A percentile compares a stretch with the other conserved stretches of the same genome.
Evolutionary conservation across 2,888 invertebrate genomes (phyloP).

Genomic region (Danaus chrysippus): DNA sequence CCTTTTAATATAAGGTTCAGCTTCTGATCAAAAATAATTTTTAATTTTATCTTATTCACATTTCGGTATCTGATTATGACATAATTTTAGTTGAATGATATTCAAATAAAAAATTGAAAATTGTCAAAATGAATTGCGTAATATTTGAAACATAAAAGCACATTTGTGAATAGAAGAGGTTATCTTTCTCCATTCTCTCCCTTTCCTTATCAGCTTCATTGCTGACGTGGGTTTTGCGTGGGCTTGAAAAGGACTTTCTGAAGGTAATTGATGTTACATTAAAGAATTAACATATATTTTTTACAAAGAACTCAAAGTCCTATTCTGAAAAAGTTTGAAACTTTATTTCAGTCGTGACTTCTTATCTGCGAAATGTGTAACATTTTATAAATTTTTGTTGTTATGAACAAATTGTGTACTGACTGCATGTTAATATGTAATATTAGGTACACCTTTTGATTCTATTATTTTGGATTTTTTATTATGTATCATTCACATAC

Average conservation of each 20-base stretch:
- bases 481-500: too few relatives aligned
- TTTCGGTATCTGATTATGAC: too few relatives aligned
- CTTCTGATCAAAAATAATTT: too few relatives aligned
- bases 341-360: background rate
- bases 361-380: background rate
- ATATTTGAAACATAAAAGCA: conserved; percentile 1
- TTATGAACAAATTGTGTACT: too few relatives aligned
- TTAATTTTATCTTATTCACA: too few relatives aligned
- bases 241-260: conserved; percentile 5
- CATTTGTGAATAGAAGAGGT: background rate
- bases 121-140: background rate
- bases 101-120: too few relatives aligned
- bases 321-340: background rate
- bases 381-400: too few relatives aligned
- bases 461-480: too few relatives aligned
- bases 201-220: conserved; percentile 3
- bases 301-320: background rate
- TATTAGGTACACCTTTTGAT: too few relatives aligned
- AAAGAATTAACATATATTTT: conserved; percentile 5
- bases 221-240: conserved; percentile 5
- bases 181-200: background rate
- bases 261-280: conserved; percentile 6
- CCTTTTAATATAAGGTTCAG: too few relatives aligned
- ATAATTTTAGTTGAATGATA: too few relatives aligned
- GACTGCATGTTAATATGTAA: too few relatives aligned